Conservation (phyloP, 2,113 vertebrate genomes). For the Pavo muticus region DNA sequence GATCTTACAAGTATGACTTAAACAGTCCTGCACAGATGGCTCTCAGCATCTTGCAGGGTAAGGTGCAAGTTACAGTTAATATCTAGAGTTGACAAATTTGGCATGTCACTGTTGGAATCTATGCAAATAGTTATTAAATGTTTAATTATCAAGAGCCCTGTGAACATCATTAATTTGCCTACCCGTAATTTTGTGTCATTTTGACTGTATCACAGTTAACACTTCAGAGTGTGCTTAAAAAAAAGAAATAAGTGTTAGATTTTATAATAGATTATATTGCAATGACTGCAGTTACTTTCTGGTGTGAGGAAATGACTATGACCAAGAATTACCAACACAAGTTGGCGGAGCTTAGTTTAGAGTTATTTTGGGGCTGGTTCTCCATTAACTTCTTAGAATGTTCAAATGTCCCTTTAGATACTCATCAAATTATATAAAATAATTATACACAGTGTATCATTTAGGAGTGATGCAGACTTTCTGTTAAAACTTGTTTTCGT, state of each 20-base stretch:
- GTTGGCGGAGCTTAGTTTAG: background rate
- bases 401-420: background rate
- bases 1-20: background rate
- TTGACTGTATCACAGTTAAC: background rate
- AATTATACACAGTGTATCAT: background rate
- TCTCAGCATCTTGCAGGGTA: background rate
- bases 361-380: background rate
- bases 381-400: background rate
- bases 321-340: background rate
- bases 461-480: background rate
- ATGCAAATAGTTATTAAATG: background rate
- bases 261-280: background rate
- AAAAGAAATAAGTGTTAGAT: background rate
- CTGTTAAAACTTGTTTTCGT: background rate
- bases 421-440: background rate
- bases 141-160: background rate
- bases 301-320: background rate
- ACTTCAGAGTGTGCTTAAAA: background rate
- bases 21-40: background rate
- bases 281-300: fast-evolving
- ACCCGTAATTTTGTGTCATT: background rate
- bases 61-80: background rate
- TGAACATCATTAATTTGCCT: background rate
- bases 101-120: background rate
- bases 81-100: background rate